Evolutionary conservation across 2,797 vertebrate species (phyloP).

Genomic region (Gephyroberyx darwinii): DNA sequence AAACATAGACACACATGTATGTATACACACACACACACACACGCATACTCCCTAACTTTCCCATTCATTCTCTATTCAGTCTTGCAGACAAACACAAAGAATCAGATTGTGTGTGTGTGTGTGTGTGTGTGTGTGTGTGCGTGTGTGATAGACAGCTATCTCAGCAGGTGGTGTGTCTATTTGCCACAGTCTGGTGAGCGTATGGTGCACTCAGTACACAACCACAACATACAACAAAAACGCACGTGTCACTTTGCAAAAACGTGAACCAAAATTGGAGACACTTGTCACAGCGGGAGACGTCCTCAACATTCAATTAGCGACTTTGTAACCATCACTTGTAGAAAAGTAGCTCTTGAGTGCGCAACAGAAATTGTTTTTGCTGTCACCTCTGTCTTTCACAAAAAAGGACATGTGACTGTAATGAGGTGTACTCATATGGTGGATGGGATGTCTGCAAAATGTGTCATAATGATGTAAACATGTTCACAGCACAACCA

Average conservation of each 20-base stretch:
- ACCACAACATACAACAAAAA: neutral
- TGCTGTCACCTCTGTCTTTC: neutral
- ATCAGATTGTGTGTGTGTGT: neutral
- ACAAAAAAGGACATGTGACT: conserved; percentile 8
- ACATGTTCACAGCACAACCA: too few species aligned
- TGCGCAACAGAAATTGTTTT: neutral
- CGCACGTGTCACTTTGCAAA: neutral
- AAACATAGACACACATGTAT: too few species aligned
- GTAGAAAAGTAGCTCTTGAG: neutral
- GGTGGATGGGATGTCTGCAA: neutral
- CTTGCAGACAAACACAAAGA: too few species aligned
- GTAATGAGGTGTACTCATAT: conserved; percentile 9
- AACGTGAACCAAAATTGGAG: conserved; percentile 1
- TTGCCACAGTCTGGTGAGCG: conserved; percentile 3
- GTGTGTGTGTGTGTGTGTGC: conserved; percentile 2
- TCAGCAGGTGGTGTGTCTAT: conserved; percentile 1
- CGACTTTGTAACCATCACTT: neutral
- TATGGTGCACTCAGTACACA: neutral
- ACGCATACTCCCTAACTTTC: neutral
- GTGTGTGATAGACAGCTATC: neutral
- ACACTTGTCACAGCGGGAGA: conserved; percentile 3
- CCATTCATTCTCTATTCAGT: too few species aligned
- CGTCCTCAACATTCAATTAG: conserved; percentile 16
- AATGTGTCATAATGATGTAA: too few species aligned
- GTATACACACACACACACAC: too few species aligned